A percentile compares a stretch with the other conserved stretches of the same genome.
phyloP scores from a whole-genome alignment of 2,797 vertebrate species.

The Coendou prehensilis region DNA sequence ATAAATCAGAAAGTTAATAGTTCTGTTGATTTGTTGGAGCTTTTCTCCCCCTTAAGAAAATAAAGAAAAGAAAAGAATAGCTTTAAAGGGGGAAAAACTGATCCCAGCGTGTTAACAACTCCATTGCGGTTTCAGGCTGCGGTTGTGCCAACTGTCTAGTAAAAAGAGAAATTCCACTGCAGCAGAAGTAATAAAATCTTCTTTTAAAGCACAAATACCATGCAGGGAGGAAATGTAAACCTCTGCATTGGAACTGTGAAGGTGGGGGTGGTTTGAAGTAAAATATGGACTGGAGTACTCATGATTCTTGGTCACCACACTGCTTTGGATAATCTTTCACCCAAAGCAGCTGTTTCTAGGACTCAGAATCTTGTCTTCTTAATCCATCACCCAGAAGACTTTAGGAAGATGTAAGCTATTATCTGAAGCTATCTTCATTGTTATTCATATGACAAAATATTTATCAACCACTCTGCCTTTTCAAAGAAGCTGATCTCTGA shows the following conservation, averaged over 20 bases:
- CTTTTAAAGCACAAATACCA: constrained; percentile 77
- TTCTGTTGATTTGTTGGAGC: constrained; percentile 83
- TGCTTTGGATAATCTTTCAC: not conserved
- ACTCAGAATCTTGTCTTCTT: constrained; percentile 44
- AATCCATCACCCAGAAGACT: not conserved
- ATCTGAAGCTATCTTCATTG: constrained; percentile 35
- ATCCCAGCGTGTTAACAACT: constrained; percentile 79
- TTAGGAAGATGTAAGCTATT: not conserved
- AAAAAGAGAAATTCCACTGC: constrained; percentile 69
- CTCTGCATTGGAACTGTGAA: not conserved
- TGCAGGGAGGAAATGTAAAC: constrained; percentile 74
- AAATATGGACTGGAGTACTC: constrained; percentile 30
- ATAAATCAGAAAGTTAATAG: constrained; percentile 81
- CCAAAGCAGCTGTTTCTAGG: constrained; percentile 62
- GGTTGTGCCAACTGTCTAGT: constrained; percentile 76
- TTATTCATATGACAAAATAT: constrained; percentile 38
- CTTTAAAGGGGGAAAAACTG: constrained; percentile 79
- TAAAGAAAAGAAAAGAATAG: constrained; percentile 74
- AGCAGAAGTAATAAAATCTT: constrained; percentile 81
- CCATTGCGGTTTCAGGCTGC: constrained; percentile 68
- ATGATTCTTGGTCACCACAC: not conserved
- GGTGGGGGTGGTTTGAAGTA: constrained; percentile 31
- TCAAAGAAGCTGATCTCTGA: not conserved
- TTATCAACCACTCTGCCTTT: not conserved
- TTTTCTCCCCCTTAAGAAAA: constrained; percentile 64